phyloP scores from a whole-genome alignment of 2,888 invertebrate species.

The Scaptomyza polygonia region DNA sequence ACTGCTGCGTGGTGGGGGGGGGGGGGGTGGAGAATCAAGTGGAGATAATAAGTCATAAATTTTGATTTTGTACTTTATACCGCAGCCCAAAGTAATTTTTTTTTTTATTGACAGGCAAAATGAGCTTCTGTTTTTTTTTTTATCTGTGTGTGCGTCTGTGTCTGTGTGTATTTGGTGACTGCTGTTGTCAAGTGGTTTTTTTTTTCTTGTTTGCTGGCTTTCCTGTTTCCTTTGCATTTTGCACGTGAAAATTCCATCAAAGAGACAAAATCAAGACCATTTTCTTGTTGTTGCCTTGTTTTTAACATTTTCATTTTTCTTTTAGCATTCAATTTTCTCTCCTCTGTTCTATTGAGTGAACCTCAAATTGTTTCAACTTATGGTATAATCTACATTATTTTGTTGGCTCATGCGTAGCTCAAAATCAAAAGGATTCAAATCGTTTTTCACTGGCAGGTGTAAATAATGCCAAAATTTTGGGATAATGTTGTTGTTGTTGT shows the following conservation, averaged over 20 bases:
- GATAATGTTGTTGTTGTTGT: neutral
- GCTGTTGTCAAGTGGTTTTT: conserved; percentile 56
- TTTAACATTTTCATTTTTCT: conserved; percentile 63
- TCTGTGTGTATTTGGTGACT: conserved; percentile 29
- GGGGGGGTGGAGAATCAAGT: neutral
- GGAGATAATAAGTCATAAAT: no score
- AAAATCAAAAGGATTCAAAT: conserved; percentile 7
- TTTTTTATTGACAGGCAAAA: conserved; percentile 66
- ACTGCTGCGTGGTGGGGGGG: no score
- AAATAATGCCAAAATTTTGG: conserved; percentile 26
- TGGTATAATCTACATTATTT: conserved; percentile 40
- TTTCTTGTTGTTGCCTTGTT: conserved; percentile 29
- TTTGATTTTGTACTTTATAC: conserved; percentile 20
- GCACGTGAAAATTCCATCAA: conserved; percentile 74
- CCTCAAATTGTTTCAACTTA: conserved; percentile 29
- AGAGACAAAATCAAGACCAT: conserved; percentile 45
- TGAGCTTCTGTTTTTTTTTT: conserved; percentile 1
- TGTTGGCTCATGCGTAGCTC: conserved; percentile 12
- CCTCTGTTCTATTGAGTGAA: conserved; percentile 1
- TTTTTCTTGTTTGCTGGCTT: conserved; percentile 33
- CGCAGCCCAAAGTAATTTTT: conserved; percentile 57
- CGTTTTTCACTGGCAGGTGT: conserved; percentile 20
- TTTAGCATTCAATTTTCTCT: conserved; percentile 37
- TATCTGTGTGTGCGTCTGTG: conserved; percentile 9
- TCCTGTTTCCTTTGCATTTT: conserved; percentile 14